phyloP scores from a whole-genome alignment of 2,888 invertebrate species.

The Ecdyonurus torrentis region DNA sequence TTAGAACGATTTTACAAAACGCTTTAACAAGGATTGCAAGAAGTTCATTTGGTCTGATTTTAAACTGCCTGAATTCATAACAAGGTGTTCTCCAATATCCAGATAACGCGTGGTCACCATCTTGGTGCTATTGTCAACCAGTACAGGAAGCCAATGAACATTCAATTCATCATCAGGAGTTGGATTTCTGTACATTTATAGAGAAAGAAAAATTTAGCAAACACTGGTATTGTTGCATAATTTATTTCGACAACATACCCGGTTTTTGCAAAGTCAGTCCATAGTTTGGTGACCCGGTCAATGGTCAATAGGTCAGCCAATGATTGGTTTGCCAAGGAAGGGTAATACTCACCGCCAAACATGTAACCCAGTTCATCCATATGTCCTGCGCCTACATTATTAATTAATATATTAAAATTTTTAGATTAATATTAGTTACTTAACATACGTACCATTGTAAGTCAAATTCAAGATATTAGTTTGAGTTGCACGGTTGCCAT shows the following conservation, averaged over 20 bases:
- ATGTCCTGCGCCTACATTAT: slow-evolving; percentile 1
- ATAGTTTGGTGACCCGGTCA: slow-evolving; percentile 3
- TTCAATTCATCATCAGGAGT: neutral
- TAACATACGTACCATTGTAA: neutral
- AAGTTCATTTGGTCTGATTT: neutral
- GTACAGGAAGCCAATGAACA: neutral
- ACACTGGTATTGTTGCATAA: too few relatives aligned
- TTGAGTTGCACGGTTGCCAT: slow-evolving; percentile 2
- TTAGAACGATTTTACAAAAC: too few relatives aligned
- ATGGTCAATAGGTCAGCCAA: slow-evolving; percentile 7
- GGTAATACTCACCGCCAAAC: slow-evolving; percentile 9
- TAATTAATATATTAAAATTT: neutral
- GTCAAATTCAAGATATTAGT: slow-evolving; percentile 2
- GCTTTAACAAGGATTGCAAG: too few relatives aligned
- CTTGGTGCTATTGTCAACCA: neutral
- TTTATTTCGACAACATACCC: too few relatives aligned
- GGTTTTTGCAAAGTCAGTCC: slow-evolving; percentile 34
- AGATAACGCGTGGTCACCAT: neutral
- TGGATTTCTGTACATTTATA: too few relatives aligned
- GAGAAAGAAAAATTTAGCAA: too few relatives aligned
- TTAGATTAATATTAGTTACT: neutral
- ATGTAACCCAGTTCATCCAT: slow-evolving; percentile 13
- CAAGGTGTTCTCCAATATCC: neutral
- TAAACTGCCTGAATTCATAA: neutral
- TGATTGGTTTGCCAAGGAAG: neutral